A percentile compares a stretch with the other conserved stretches of the same genome.
Conservation (phyloP, 2,797 vertebrate genomes). For the Tamandua tetradactyla region DNA sequence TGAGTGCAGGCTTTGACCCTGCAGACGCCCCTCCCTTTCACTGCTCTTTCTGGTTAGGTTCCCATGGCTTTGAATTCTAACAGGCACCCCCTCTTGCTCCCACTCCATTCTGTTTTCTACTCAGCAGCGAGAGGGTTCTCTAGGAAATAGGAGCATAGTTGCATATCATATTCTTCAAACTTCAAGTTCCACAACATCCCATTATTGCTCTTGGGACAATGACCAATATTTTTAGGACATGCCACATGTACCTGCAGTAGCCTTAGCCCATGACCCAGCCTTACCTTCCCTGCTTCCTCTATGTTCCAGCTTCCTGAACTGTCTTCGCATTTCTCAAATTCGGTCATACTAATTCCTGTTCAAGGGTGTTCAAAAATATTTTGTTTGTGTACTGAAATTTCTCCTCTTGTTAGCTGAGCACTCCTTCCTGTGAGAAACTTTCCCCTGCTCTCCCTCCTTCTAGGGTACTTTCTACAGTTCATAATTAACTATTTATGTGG, state of each 20-base stretch:
- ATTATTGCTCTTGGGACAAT: not conserved
- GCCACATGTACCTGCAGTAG: not conserved
- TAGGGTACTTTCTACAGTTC: not conserved
- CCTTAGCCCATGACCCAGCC: accelerated
- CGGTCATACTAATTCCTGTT: not conserved
- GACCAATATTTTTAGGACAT: accelerated
- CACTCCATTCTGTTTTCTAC: not conserved
- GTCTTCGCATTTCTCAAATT: not conserved
- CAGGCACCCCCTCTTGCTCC: not conserved
- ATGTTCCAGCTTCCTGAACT: accelerated
- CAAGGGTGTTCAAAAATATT: not conserved
- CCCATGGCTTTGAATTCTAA: not conserved
- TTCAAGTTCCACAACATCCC: not conserved
- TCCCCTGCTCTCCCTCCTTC: not conserved
- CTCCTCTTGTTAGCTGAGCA: too few species aligned
- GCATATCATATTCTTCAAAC: not conserved
- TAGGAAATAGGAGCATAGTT: not conserved
- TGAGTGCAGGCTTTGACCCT: accelerated
- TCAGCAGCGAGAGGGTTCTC: not conserved
- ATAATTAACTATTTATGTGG: not conserved
- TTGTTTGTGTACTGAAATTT: not conserved
- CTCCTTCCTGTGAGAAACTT: not conserved
- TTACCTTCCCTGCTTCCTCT: not conserved
- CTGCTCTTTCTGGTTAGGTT: accelerated
- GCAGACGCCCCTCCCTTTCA: accelerated